Conservation (phyloP, 37 sponge, comb jelly and placozoan species). For the Cladorhizidae sp. region DNA sequence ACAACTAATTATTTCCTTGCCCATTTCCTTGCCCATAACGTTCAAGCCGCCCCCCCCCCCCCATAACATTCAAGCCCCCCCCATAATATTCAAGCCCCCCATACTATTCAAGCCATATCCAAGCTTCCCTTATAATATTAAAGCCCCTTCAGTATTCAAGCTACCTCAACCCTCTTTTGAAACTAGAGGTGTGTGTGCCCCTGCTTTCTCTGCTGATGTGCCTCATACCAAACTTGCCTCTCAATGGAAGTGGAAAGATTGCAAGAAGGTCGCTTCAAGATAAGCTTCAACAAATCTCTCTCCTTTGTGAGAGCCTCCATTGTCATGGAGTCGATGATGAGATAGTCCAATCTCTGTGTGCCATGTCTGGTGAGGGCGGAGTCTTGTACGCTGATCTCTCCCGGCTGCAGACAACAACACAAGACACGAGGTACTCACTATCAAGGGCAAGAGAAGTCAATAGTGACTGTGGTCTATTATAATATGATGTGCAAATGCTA, state of each 20-base stretch:
- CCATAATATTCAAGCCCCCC: too few species aligned
- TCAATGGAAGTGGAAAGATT: conserved; percentile 57
- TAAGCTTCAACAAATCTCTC: background rate
- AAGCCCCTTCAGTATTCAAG: too few species aligned
- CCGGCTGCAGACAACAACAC: conserved; percentile 3
- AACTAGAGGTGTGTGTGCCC: too few species aligned
- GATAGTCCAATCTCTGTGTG: background rate
- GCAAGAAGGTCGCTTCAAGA: background rate
- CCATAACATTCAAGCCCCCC: background rate
- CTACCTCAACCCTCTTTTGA: too few species aligned
- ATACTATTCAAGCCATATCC: too few species aligned
- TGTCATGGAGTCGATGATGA: background rate
- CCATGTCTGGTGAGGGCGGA: conserved; percentile 29
- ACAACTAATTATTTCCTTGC: too few species aligned
- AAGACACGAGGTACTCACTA: background rate
- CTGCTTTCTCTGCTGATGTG: background rate
- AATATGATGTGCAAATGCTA: too few species aligned
- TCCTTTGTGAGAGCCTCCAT: conserved; percentile 18
- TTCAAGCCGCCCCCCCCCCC: background rate
- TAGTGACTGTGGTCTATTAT: too few species aligned
- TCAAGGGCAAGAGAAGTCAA: too few species aligned
- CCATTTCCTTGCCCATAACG: background rate
- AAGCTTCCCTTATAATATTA: too few species aligned
- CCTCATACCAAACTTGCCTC: conserved; percentile 2
- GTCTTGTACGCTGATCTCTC: conserved; percentile 20